Evolutionary conservation across 1,140 invertebrate species (phyloP).

Genomic region (Sarcophaga bullata): DNA sequence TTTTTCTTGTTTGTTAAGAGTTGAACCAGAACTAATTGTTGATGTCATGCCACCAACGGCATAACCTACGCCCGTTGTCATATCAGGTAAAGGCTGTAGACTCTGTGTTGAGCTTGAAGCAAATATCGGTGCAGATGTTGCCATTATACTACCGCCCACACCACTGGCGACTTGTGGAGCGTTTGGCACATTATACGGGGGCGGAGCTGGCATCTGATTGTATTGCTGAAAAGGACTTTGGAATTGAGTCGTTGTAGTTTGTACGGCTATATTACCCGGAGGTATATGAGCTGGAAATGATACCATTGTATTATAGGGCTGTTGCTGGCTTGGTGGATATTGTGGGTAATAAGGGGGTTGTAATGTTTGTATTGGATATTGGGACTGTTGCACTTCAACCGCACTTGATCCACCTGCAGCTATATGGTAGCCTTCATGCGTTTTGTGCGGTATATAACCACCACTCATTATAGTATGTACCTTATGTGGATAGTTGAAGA

Average conservation of each 20-base stretch:
- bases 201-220: conserved; percentile 48
- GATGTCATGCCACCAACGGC: conserved; percentile 29
- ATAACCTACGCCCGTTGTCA: conserved; percentile 44
- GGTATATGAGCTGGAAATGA: conserved; percentile 12
- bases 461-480: neutral
- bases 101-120: neutral
- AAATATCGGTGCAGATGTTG: conserved; percentile 25
- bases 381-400: neutral
- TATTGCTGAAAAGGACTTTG: conserved; percentile 37
- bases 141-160: neutral
- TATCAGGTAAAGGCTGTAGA: conserved; percentile 43
- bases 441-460: conserved; percentile 35
- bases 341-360: neutral
- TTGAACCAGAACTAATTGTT: neutral
- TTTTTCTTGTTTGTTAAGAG: conserved; percentile 9
- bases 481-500: conserved; percentile 41
- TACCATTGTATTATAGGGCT: conserved; percentile 41
- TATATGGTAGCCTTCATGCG: conserved; percentile 25
- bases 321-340: conserved; percentile 41
- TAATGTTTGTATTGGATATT: conserved; percentile 3
- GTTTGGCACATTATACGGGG: conserved; percentile 38
- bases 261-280: neutral
- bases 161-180: neutral
- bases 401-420: neutral
- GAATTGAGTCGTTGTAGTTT: conserved; percentile 24